A percentile compares a stretch with the other conserved stretches of the same genome.
Evolutionary conservation across 2,113 vertebrate species (phyloP).

Genomic region (Tympanuchus pallidicinctus): DNA sequence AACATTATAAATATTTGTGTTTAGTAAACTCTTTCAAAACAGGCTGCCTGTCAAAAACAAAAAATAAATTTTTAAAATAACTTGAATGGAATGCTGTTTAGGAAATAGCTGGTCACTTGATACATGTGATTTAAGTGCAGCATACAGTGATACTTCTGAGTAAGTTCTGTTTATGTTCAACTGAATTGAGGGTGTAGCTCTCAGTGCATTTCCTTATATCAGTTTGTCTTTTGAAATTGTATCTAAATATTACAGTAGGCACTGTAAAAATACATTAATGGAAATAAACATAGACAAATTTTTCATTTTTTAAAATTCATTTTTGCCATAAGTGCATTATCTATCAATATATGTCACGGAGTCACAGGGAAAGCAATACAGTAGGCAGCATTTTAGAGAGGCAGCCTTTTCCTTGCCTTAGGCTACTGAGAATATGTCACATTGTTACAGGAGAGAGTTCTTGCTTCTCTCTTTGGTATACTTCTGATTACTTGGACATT

Average conservation of each 20-base stretch:
- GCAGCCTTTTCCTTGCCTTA: background rate
- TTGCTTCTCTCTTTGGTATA: background rate
- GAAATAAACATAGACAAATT: background rate
- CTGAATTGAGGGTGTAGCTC: background rate
- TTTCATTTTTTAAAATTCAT: background rate
- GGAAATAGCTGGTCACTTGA: background rate
- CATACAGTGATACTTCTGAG: background rate
- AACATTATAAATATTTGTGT: background rate
- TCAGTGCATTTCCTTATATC: background rate
- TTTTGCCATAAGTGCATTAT: background rate
- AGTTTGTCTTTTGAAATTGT: background rate
- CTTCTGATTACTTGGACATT: background rate
- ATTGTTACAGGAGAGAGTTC: background rate
- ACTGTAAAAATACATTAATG: background rate
- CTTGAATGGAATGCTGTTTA: background rate
- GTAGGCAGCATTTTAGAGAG: background rate
- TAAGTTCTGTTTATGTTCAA: background rate
- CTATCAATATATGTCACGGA: background rate
- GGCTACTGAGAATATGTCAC: background rate
- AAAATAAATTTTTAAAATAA: background rate
- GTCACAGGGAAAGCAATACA: background rate
- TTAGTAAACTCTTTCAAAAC: conserved; percentile 3
- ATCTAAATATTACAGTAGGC: background rate
- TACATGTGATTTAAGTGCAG: background rate
- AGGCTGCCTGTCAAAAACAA: background rate